Base-by-base conservation (phyloP, 2,113 vertebrate species). In the Dolichotis patagonum region DNA sequence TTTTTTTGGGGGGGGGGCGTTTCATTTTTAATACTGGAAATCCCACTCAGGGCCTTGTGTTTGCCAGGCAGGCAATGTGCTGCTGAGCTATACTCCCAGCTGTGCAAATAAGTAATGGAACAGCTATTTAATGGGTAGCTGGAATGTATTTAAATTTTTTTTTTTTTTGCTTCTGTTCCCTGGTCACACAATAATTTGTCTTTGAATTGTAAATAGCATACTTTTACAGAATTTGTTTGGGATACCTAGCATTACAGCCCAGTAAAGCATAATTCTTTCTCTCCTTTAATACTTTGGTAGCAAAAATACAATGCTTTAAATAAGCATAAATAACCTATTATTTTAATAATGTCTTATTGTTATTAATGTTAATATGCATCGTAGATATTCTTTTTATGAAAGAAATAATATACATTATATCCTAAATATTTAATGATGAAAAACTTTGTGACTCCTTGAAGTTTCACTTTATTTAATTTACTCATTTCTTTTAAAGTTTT, bases 71-170 rank as follows among this genome's bases (percentile, higher is more conserved):
- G 52, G 52, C 4, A 4, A 14, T 16, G 52, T 14, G 49, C 49
- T 12, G 10, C 49, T 52, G 52, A 16, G 52, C 14, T 54, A 54
- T 54, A 54, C 13, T 12, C 12, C 52, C 14, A 16, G 52, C 52
- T 54, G 14, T 95, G 65, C 91, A 97, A 97, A 97, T 93, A 94
- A 0, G 5, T 96, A 56, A 94, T 60, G 69, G 30, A 95, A 83
- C 73, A 91, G 75, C 95, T 97, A 96, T 97, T 97, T 97, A 58
- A 95, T 89, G 88, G 90, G 69, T 84, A 98, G 96, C 95, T 97
- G 60, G 46, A 80, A 97, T 91, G 93, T 94, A 95, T 69, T 87
- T 58, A 96, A 56, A 16, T 95, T 85, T 41, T 13, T 38, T 69
- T 85, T 52, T 96, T 95, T 84, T 49, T 22, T 30, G 73, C 54